Evolutionary conservation across 35 echinoderm and acorn worm species (phyloP).

Genomic region (Strongylocentrotus purpuratus): DNA sequence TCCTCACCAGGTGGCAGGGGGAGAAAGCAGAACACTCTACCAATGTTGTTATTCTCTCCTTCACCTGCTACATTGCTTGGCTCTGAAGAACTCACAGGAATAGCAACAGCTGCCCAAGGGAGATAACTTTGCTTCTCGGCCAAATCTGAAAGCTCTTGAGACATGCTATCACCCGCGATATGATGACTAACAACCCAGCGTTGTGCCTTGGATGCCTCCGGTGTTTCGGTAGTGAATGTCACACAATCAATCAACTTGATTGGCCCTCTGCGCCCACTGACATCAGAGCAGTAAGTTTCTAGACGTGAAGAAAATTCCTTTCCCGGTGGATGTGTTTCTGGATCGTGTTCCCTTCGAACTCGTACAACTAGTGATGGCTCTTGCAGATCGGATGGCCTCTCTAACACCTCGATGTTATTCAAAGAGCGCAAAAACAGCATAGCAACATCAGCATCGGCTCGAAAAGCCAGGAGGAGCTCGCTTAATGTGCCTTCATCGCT

Average conservation of each 20-base stretch:
- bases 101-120: neutral
- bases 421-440: slow-evolving; percentile 32
- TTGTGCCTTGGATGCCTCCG: neutral
- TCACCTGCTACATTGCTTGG: neutral
- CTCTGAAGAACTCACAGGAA: neutral
- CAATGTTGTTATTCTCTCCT: neutral
- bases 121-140: neutral
- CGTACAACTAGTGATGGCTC: neutral
- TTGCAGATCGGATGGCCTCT: neutral
- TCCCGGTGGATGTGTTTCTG: neutral
- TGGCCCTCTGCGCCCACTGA: neutral
- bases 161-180: slow-evolving; percentile 13
- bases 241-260: neutral
- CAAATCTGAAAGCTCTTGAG: neutral
- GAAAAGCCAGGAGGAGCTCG: neutral
- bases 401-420: neutral
- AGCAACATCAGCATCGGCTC: neutral
- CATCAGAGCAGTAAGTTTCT: neutral
- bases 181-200: slow-evolving; percentile 7
- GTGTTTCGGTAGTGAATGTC: slow-evolving; percentile 5
- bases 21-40: slow-evolving; percentile 87
- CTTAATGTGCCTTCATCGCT: neutral
- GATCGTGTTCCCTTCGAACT: neutral
- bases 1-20: slow-evolving; percentile 76
- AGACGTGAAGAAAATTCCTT: neutral